Evolutionary conservation across 2,797 vertebrate genomes (phyloP).

Genomic region (Megaceryle alcyon): DNA sequence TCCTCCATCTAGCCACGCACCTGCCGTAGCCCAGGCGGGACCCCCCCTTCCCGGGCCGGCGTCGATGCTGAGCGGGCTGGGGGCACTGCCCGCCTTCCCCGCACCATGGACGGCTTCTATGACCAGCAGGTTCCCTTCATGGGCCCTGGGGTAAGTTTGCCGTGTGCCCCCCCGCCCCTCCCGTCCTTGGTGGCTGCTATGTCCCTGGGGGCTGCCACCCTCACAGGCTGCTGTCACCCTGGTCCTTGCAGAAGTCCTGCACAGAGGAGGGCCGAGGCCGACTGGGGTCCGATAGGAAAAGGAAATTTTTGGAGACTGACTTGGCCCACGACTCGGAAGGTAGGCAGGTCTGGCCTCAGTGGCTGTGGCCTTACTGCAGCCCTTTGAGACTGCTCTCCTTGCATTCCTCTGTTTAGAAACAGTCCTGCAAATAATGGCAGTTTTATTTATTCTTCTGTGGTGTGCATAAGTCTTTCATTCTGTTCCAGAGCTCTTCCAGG

Average conservation of each 20-base stretch:
- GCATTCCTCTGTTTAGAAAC: rapidly evolving
- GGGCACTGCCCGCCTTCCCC: slow-evolving; percentile 65
- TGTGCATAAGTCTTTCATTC: slow-evolving; percentile 34
- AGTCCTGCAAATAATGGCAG: not conserved
- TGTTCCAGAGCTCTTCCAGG: slow-evolving; percentile 93
- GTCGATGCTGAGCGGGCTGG: slow-evolving; percentile 80
- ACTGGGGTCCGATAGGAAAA: slow-evolving; percentile 87
- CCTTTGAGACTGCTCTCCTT: rapidly evolving
- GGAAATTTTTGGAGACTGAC: slow-evolving; percentile 93
- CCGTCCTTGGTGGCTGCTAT: not conserved
- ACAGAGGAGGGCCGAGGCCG: slow-evolving; percentile 84
- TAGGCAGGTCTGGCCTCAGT: slow-evolving; percentile 52
- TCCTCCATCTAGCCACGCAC: slow-evolving; percentile 7
- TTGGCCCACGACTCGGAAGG: slow-evolving; percentile 97
- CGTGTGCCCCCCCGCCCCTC: too few species aligned
- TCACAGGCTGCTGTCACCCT: not conserved
- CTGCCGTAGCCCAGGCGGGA: slow-evolving; percentile 54
- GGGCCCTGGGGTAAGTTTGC: slow-evolving; percentile 89
- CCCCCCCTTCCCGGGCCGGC: slow-evolving; percentile 38
- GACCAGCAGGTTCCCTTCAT: slow-evolving; percentile 97
- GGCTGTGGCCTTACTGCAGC: rapidly evolving
- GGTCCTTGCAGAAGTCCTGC: slow-evolving; percentile 78
- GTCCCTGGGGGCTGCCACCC: not conserved
- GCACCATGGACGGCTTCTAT: slow-evolving; percentile 95
- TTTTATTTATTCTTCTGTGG: slow-evolving; percentile 16